These are phyloP conservation scores for Xestia c-nigrum DNA, from an alignment of 2,888 invertebrate species.

Conservation along the genomic window DNA sequence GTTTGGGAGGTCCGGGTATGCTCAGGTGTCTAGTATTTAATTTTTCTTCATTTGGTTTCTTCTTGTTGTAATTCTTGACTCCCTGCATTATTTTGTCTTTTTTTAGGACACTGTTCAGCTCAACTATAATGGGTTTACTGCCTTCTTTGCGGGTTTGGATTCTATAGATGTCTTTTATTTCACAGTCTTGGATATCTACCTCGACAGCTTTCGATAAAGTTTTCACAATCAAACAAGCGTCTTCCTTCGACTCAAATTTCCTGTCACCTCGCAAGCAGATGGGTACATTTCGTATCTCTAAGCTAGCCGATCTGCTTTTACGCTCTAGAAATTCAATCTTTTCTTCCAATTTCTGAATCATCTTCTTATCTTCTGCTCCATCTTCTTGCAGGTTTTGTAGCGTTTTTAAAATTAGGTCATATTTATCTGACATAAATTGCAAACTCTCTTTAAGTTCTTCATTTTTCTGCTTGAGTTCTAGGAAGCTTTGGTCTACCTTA, in stretches of 20 bases:
- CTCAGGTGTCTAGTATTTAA: no score
- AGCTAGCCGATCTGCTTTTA: background rate
- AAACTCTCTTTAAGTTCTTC: background rate
- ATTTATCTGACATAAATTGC: constrained; percentile 1
- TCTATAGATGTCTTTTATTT: no score
- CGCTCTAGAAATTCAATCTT: no score
- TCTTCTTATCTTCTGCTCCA: background rate
- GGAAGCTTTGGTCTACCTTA: constrained; percentile 1
- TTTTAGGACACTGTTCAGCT: no score
- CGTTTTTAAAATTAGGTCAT: background rate
- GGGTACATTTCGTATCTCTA: constrained; percentile 2
- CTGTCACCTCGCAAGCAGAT: background rate
- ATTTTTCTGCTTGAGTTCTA: background rate
- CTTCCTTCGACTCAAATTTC: constrained; percentile 1
- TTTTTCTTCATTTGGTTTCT: no score
- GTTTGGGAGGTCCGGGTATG: no score
- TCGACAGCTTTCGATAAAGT: background rate
- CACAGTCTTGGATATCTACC: no score
- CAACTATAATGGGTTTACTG: no score
- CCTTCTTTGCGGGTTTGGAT: no score
- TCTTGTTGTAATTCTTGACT: no score
- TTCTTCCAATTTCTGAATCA: background rate
- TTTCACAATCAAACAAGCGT: background rate
- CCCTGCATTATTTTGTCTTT: no score
- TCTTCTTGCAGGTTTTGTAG: background rate